Percentiles rank a stretch among this genome's conserved stretches.
Conservation (phyloP, 2,888 invertebrate genomes). For the Acleris laterana region DNA sequence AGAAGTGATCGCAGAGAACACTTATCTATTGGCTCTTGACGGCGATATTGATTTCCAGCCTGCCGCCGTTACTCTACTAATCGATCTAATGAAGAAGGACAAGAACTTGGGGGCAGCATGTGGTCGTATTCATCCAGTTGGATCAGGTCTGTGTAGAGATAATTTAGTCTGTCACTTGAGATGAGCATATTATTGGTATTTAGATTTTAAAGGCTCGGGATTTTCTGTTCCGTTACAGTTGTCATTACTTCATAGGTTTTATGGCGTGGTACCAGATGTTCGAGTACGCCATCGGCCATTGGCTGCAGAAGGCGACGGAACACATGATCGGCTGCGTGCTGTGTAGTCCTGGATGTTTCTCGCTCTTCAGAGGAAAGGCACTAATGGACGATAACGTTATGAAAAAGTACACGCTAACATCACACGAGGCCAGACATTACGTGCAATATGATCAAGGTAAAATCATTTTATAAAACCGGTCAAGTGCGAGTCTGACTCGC, state of each 20-base stretch:
- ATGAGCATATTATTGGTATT: no score
- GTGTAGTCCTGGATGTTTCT: constrained; percentile 96
- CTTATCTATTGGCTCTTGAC: constrained; percentile 92
- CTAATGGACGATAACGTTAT: constrained; percentile 96
- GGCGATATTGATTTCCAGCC: constrained; percentile 96
- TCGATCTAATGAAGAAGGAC: constrained; percentile 94
- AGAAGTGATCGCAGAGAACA: constrained; percentile 90
- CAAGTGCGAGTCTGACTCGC: no score
- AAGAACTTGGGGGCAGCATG: constrained; percentile 93
- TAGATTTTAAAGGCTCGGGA: no score
- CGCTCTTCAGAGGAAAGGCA: constrained; percentile 93
- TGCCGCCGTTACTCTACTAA: constrained; percentile 89
- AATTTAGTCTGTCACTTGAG: constrained; percentile 10
- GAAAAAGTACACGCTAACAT: constrained; percentile 92
- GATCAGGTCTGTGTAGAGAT: constrained; percentile 74
- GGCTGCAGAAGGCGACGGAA: constrained; percentile 96
- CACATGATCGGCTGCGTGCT: constrained; percentile 95
- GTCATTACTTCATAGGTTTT: constrained; percentile 81
- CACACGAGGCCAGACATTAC: constrained; percentile 91
- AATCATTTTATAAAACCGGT: not conserved
- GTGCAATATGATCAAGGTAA: constrained; percentile 96
- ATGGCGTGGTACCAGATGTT: constrained; percentile 95
- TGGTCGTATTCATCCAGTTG: constrained; percentile 95
- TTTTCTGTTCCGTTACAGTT: not conserved
- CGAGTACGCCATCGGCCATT: constrained; percentile 96